These are phyloP conservation scores for Diachrysia chrysitis DNA, from an alignment of 2,888 invertebrate species.

Conservation along the genomic window DNA sequence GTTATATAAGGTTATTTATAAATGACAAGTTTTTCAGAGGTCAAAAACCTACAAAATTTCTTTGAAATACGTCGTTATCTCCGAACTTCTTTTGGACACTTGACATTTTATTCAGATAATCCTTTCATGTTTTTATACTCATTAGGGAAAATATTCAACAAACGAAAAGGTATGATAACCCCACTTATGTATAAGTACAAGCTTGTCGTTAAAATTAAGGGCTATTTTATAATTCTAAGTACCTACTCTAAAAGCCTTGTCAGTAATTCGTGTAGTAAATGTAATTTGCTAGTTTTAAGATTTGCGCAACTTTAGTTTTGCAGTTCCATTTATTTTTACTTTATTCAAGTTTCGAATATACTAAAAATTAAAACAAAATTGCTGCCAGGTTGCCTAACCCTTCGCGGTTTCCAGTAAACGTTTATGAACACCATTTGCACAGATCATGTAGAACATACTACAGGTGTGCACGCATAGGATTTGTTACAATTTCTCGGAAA, in stretches of 20 bases:
- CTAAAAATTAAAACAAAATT: no score
- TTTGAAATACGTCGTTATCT: constrained; percentile 27
- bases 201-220: not conserved
- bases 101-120: constrained; percentile 38
- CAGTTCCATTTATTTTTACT: no score
- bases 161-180: constrained; percentile 32
- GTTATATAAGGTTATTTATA: not conserved
- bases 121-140: constrained; percentile 32
- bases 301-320: no score
- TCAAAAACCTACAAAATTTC: not conserved
- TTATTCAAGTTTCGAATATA: no score
- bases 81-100: constrained; percentile 26
- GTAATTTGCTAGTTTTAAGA: no score
- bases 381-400: no score
- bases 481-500: no score
- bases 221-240: not conserved
- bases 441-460: no score
- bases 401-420: no score
- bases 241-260: not conserved
- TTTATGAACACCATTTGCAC: no score
- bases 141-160: constrained; percentile 32
- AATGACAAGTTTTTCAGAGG: not conserved
- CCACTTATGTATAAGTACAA: constrained; percentile 10
- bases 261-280: not conserved
- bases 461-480: no score